Conservation (phyloP, 2,797 vertebrate species). For the Paramormyrops hopkinsi region DNA sequence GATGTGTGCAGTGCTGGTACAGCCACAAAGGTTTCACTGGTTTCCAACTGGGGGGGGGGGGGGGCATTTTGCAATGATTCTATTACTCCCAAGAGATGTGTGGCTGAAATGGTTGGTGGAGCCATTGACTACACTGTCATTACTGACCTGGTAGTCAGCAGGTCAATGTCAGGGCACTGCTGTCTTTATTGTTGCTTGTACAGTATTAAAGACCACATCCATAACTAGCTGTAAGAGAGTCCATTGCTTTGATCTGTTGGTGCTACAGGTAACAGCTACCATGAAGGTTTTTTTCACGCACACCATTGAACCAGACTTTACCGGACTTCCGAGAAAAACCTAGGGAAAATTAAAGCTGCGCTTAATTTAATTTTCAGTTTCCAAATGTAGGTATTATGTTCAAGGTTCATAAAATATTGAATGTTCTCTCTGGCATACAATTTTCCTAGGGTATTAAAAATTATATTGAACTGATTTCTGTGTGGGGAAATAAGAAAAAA, state of each 20-base stretch:
- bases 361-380: constrained; percentile 2
- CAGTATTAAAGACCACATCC: constrained; percentile 28
- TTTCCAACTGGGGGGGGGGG: not conserved
- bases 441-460: constrained; percentile 5
- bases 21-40: not conserved
- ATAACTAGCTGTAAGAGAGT: constrained; percentile 23
- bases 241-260: not conserved
- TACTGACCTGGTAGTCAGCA: constrained; percentile 23
- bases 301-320: not conserved
- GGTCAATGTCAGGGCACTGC: constrained; percentile 44
- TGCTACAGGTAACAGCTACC: not conserved
- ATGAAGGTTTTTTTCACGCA: constrained; percentile 25
- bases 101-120: not conserved
- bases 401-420: constrained; percentile 16
- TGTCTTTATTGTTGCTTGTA: constrained; percentile 47
- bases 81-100: not conserved
- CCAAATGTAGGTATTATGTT: constrained; percentile 20
- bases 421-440: constrained; percentile 6
- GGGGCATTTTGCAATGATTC: not conserved
- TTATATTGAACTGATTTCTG: constrained; percentile 9
- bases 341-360: not conserved
- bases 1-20: not conserved
- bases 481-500: not conserved
- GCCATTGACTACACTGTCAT: constrained; percentile 35
- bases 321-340: not conserved